A percentile compares a stretch with the other conserved stretches of the same genome.
Conservation (phyloP, 2,797 vertebrate species). For the Pseudomugil tenellus region DNA sequence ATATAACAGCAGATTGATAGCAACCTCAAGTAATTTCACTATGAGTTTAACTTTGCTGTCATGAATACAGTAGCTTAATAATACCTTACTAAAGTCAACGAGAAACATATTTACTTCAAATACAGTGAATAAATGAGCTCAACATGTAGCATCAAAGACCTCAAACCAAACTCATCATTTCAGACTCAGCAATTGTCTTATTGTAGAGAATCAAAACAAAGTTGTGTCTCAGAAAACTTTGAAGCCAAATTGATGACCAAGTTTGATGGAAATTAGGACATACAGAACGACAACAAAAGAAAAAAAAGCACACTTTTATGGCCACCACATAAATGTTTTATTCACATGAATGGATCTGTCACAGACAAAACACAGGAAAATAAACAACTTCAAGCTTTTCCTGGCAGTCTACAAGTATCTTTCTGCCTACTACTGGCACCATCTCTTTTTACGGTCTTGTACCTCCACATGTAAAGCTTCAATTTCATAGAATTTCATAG, state of each 20-base stretch:
- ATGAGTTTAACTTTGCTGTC: conserved; percentile 14
- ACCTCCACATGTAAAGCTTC: conserved; percentile 60
- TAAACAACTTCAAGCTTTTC: conserved; percentile 58
- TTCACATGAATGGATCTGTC: conserved; percentile 74
- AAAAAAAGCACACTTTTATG: conserved; percentile 60
- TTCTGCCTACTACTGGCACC: conserved; percentile 53
- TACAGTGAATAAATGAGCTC: conserved; percentile 40
- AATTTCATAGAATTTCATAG: conserved; percentile 58
- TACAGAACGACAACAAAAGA: conserved; percentile 44
- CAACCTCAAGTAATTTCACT: conserved; percentile 6
- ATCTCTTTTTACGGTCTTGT: conserved; percentile 61
- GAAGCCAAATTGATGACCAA: conserved; percentile 44
- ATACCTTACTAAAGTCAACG: conserved; percentile 29
- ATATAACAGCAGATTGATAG: conserved; percentile 18
- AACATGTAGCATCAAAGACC: conserved; percentile 51
- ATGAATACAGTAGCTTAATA: conserved; percentile 46
- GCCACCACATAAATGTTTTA: conserved; percentile 78
- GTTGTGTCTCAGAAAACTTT: conserved; percentile 42
- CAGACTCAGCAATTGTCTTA: conserved; percentile 38
- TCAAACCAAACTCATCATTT: conserved; percentile 61
- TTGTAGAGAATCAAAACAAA: conserved; percentile 45
- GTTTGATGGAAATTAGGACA: conserved; percentile 30
- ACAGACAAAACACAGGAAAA: conserved; percentile 54
- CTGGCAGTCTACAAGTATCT: conserved; percentile 56
- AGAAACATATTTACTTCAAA: conserved; percentile 48